Evolutionary conservation across 2,888 invertebrate species (phyloP).

Genomic region (Cephalotes varians): DNA sequence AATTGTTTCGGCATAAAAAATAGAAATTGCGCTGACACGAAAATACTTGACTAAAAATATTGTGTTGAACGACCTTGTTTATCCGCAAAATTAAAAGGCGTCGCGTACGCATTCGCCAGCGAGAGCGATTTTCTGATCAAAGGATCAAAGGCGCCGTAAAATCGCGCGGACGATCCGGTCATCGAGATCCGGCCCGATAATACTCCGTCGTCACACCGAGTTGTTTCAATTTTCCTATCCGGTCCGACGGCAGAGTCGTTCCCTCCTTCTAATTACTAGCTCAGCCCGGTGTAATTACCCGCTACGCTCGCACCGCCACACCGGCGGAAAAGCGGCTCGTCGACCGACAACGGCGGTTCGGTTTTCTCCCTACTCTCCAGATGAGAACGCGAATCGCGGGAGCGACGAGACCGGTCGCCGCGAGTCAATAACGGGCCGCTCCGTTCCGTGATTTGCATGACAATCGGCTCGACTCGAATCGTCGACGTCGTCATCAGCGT

Average conservation of each 20-base stretch:
- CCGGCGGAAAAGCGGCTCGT: constrained; percentile 33
- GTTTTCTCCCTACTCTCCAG: constrained; percentile 26
- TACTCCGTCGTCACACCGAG: constrained; percentile 33
- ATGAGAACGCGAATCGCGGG: constrained; percentile 44
- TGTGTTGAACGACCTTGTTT: constrained; percentile 15
- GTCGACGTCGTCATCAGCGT: constrained; percentile 69
- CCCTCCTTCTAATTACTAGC: constrained; percentile 58
- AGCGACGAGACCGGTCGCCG: constrained; percentile 37
- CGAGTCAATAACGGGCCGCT: constrained; percentile 77
- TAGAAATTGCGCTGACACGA: not conserved
- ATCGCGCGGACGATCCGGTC: constrained; percentile 63
- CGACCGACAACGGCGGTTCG: not conserved
- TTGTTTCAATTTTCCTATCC: constrained; percentile 64
- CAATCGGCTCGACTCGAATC: constrained; percentile 76
- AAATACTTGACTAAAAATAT: constrained; percentile 6
- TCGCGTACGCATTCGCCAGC: constrained; percentile 38
- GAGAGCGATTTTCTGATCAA: constrained; percentile 33
- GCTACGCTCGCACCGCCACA: not conserved
- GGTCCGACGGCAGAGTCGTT: constrained; percentile 23
- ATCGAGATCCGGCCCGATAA: constrained; percentile 37
- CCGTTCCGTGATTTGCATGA: constrained; percentile 80
- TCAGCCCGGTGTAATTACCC: constrained; percentile 57
- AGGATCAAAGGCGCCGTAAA: constrained; percentile 67
- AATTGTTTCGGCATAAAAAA: constrained; percentile 25
- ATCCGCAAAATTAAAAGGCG: constrained; percentile 58